Percentiles rank a stretch among this genome's conserved stretches.
Conservation (phyloP, 2,113 vertebrate genomes). For the Tetrao urogallus region DNA sequence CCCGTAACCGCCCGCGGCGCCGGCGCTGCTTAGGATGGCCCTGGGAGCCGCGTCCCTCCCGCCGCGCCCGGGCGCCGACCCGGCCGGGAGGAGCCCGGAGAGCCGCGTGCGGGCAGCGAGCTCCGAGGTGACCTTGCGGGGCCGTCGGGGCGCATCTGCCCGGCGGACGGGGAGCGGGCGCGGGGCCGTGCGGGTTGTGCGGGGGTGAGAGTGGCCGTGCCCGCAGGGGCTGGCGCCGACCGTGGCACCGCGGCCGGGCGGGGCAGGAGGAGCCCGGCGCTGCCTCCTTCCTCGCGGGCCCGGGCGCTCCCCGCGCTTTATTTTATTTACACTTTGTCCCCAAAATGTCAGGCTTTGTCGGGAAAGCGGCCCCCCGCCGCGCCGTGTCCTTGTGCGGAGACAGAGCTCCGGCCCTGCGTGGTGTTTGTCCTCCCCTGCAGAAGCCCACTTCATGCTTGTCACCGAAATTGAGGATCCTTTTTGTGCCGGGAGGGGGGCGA, state of each 20-base stretch:
- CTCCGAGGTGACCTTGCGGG: neutral
- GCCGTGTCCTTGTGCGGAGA: constrained; percentile 40
- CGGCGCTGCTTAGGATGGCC: neutral
- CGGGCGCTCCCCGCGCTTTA: neutral
- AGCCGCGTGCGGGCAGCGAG: neutral
- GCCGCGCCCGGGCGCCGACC: neutral
- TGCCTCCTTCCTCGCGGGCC: neutral
- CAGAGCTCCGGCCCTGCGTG: constrained; percentile 38
- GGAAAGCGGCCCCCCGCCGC: constrained; percentile 30
- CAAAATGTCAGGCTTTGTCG: constrained; percentile 53
- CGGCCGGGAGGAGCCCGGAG: neutral
- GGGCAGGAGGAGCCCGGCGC: neutral
- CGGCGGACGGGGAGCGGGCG: neutral
- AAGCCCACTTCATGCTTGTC: constrained; percentile 88
- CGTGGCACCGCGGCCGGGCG: neutral
- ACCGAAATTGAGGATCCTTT: constrained; percentile 85
- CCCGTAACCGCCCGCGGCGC: neutral
- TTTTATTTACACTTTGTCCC: constrained; percentile 27
- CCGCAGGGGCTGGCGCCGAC: neutral
- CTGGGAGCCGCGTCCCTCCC: neutral
- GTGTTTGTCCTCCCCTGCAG: constrained; percentile 67
- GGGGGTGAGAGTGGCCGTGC: too few species aligned
- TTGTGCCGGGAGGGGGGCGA: constrained; percentile 79
- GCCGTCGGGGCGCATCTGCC: neutral
- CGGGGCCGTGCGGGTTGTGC: too few species aligned